Evolutionary conservation across 2,888 invertebrate genomes (phyloP).

Genomic region (Taenaris catops): DNA sequence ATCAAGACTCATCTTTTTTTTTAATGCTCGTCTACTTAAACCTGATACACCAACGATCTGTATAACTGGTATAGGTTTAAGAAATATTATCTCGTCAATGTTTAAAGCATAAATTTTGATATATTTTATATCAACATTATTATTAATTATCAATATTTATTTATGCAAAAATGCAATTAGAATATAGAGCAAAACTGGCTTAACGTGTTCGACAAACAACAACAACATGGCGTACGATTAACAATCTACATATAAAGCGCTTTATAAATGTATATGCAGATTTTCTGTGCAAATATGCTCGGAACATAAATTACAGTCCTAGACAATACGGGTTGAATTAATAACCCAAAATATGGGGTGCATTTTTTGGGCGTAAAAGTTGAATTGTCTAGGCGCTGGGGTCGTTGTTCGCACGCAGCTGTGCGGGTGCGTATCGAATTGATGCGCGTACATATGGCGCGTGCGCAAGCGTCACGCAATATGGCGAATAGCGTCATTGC

Average conservation of each 20-base stretch:
- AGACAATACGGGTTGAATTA: constrained; percentile 66
- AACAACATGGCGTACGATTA: too few species aligned
- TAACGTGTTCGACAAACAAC: too few species aligned
- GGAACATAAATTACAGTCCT: constrained; percentile 40
- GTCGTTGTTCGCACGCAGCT: constrained; percentile 63
- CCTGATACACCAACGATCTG: too few species aligned
- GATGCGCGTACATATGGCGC: constrained; percentile 56
- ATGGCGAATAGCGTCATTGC: constrained; percentile 23
- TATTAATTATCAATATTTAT: too few species aligned
- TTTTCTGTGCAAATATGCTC: constrained; percentile 56
- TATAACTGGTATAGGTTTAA: too few species aligned
- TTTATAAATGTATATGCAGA: constrained; percentile 57
- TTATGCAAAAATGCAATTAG: too few species aligned
- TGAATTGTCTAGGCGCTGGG: constrained; percentile 42
- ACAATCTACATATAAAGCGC: constrained; percentile 33
- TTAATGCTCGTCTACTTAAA: too few species aligned
- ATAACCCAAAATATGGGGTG: constrained; percentile 63
- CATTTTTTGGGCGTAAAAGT: constrained; percentile 43
- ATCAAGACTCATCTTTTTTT: too few species aligned
- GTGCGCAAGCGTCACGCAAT: constrained; percentile 49
- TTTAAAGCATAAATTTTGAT: too few species aligned
- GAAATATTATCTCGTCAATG: too few species aligned
- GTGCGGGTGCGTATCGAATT: constrained; percentile 68
- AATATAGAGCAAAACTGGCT: too few species aligned
- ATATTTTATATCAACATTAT: too few species aligned